Conservation (phyloP, 1,140 invertebrate genomes). For the Zaprionus gabonicus region DNA sequence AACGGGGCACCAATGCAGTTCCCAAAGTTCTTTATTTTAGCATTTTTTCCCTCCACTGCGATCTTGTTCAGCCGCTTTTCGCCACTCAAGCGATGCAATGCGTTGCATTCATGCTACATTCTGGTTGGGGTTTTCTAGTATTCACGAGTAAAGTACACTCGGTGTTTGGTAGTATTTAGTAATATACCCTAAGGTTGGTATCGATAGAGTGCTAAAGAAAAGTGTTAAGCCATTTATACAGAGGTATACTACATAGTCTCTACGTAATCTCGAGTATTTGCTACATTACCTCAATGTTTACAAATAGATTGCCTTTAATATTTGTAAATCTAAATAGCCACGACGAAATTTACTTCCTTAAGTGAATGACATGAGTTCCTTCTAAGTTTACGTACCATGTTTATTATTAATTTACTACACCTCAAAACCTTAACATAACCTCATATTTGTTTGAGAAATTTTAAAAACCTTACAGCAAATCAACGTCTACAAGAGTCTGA, state of each 20-base stretch:
- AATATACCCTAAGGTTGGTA: background rate
- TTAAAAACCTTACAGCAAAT: background rate
- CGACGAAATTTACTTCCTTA: too few species aligned
- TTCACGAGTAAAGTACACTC: slow-evolving; percentile 50
- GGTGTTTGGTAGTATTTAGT: slow-evolving; percentile 7
- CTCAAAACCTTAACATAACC: background rate
- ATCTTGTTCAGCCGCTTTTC: slow-evolving; percentile 21
- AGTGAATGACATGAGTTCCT: too few species aligned
- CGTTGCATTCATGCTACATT: slow-evolving; percentile 9
- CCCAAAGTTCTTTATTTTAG: slow-evolving; percentile 16
- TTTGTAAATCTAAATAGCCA: background rate
- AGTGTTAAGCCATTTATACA: background rate
- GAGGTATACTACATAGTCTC: background rate
- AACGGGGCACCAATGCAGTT: slow-evolving; percentile 49
- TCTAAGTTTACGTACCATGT: too few species aligned
- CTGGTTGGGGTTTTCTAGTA: slow-evolving; percentile 20
- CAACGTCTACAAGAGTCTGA: background rate
- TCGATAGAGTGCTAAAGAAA: background rate
- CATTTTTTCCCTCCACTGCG: slow-evolving; percentile 1
- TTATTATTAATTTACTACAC: too few species aligned
- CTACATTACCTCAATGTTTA: background rate
- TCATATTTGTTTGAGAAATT: background rate
- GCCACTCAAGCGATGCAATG: slow-evolving; percentile 19
- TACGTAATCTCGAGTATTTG: background rate
- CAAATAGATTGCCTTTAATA: too few species aligned